phyloP scores from a whole-genome alignment of 92 coral and sea anemone genomes.

The Meandrina meandrites region DNA sequence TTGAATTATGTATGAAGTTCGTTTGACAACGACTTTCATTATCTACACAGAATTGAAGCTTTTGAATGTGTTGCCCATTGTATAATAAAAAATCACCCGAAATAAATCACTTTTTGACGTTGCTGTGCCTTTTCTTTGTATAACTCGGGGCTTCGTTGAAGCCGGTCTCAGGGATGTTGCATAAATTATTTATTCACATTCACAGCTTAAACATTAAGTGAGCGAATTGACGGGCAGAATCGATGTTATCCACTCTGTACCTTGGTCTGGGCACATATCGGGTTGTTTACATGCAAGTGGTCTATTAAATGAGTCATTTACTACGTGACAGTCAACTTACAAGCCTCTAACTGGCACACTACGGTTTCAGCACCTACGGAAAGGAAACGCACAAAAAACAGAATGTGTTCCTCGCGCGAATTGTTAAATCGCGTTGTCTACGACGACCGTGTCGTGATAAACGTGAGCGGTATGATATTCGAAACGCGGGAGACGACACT shows the following conservation, averaged over 20 bases:
- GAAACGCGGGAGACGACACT: slow-evolving; percentile 90
- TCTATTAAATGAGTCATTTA: slow-evolving; percentile 25
- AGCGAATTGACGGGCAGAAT: not conserved
- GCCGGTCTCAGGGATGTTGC: not conserved
- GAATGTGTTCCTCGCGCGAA: slow-evolving; percentile 38
- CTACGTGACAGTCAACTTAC: not conserved
- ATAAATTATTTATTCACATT: slow-evolving; percentile 19
- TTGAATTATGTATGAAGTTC: slow-evolving; percentile 18
- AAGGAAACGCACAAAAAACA: not conserved
- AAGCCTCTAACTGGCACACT: not conserved
- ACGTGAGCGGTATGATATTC: slow-evolving; percentile 95
- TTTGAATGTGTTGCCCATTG: not conserved
- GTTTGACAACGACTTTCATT: not conserved
- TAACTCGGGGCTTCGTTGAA: not conserved
- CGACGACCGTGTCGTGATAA: slow-evolving; percentile 92
- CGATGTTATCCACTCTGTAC: not conserved
- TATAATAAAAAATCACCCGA: not conserved
- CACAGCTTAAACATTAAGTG: not conserved
- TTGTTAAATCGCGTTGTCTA: slow-evolving; percentile 41
- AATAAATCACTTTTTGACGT: not conserved
- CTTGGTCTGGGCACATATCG: not conserved
- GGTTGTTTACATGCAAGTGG: slow-evolving; percentile 12
- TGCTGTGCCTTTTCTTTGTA: not conserved
- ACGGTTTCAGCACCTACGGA: not conserved
- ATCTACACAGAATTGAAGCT: not conserved